Evolutionary conservation across 2,797 vertebrate species (phyloP).

Genomic region (Dromococcyx pavoninus): DNA sequence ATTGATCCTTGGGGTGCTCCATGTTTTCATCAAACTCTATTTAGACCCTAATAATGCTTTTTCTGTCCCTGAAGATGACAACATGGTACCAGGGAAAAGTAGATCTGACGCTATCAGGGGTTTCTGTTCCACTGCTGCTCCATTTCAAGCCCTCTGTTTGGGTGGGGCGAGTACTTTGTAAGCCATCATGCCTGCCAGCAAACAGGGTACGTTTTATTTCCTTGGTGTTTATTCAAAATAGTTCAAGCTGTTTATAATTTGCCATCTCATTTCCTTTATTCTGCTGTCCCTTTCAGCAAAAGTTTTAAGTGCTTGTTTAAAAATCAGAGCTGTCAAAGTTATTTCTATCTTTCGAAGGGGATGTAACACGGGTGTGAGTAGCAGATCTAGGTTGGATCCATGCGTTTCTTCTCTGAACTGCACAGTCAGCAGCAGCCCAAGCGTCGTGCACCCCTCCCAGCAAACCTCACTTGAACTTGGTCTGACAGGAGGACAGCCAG

Average conservation of each 20-base stretch:
- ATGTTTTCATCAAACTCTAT: constrained; percentile 53
- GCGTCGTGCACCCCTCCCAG: neutral
- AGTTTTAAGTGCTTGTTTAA: neutral
- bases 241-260: constrained; percentile 53
- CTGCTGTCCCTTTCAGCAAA: constrained; percentile 31
- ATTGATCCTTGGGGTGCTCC: constrained; percentile 50
- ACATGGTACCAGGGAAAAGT: neutral
- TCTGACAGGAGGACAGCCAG: neutral
- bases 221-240: neutral
- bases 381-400: neutral
- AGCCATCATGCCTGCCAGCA: constrained; percentile 43
- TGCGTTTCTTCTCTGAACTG: neutral
- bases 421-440: neutral
- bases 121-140: constrained; percentile 22
- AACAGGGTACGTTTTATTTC: constrained; percentile 28
- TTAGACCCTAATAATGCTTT: constrained; percentile 45
- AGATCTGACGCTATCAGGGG: neutral
- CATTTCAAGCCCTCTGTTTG: constrained; percentile 29
- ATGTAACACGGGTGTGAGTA: neutral
- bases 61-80: constrained; percentile 17
- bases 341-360: neutral
- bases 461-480: neutral
- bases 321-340: neutral
- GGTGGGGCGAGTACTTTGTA: neutral
- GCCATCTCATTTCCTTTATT: constrained; percentile 33